Evolutionary conservation across 2,888 invertebrate species (phyloP), one percentile per base, ranked within the genome.

Genomic region (Trichogramma evanescens): DNA sequence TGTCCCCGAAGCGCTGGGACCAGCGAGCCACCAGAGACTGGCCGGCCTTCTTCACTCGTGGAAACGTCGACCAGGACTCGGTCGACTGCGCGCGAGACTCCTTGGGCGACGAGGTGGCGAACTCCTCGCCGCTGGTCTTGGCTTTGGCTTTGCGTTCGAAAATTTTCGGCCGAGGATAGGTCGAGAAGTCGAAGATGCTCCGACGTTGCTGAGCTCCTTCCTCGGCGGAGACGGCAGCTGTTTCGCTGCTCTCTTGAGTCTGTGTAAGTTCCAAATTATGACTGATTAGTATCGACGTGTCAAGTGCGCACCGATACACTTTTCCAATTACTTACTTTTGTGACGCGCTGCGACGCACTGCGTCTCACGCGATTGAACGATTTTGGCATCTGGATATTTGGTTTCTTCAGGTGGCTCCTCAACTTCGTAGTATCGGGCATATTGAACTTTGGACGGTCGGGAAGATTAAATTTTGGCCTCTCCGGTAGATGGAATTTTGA

Each of bases 171-270:
- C 91, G 83, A 0, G 92, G 92, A 73, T 89, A 91, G 0, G 92
- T 91, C 68, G 86, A 85, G 65, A 89, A 86, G 76, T 89, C 89
- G 71, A 90, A 88, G 66, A 83, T 80, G 67, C 82, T 84, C 68
- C 82, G 83, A 52, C 81, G 80, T 50, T 26, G 26, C 26, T 26
- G 26, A 26, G 26, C 26, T 26, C 26, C 26, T 82, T 81, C 52
- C 81, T 81, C 39, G 77, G 78, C 43, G 80, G 79, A 6, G 82
- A 80, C 68, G 82, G 26, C 2, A 82, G 50, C 83, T 2, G 45
- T 45, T 83, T 57, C 82, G 80, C 59, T 74, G 72, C 65, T 79
- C 79, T 69, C 78, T 26, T 26, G 26, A 26, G 26, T 26, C 26
- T 26, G 26, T 26, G 3, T 26, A 26, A 1, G 26, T 26, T 26